phyloP scores from a whole-genome alignment of 23 tunicate species.

The Phallusia fumigata region DNA sequence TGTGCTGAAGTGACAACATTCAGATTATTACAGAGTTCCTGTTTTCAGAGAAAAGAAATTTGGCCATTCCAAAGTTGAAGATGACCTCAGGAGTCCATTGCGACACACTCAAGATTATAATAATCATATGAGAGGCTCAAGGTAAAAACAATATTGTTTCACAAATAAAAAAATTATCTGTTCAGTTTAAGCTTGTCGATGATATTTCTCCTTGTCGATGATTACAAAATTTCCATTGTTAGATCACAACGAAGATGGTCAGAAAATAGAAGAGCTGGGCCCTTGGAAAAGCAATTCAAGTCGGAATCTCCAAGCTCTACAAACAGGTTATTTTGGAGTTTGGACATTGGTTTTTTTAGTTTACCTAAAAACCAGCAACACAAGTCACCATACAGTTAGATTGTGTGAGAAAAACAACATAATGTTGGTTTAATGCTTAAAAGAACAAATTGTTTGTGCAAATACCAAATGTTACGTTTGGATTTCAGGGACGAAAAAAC shows the following conservation, averaged over 20 bases:
- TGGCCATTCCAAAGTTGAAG: neutral
- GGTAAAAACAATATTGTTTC: neutral
- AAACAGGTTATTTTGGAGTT: neutral
- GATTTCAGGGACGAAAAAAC: neutral
- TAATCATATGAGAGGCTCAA: neutral
- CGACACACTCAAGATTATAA: slow-evolving; percentile 12
- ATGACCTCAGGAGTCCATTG: slow-evolving; percentile 3
- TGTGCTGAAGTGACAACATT: too few species aligned
- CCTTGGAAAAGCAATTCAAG: neutral
- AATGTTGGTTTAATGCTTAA: too few species aligned
- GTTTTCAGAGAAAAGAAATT: slow-evolving; percentile 10
- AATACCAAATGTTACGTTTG: too few species aligned
- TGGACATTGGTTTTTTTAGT: too few species aligned
- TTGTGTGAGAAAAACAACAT: too few species aligned
- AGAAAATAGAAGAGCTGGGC: neutral
- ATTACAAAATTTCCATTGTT: too few species aligned
- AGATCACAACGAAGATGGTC: neutral
- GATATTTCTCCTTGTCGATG: too few species aligned
- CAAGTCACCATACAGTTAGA: neutral
- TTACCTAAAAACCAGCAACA: too few species aligned
- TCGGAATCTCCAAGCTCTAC: neutral
- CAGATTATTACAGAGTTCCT: too few species aligned
- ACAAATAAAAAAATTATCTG: too few species aligned
- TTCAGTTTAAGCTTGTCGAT: too few species aligned
- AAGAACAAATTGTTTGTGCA: too few species aligned